Evolutionary conservation across 2,888 invertebrate species (phyloP).

Genomic region (Orthosia gothica): DNA sequence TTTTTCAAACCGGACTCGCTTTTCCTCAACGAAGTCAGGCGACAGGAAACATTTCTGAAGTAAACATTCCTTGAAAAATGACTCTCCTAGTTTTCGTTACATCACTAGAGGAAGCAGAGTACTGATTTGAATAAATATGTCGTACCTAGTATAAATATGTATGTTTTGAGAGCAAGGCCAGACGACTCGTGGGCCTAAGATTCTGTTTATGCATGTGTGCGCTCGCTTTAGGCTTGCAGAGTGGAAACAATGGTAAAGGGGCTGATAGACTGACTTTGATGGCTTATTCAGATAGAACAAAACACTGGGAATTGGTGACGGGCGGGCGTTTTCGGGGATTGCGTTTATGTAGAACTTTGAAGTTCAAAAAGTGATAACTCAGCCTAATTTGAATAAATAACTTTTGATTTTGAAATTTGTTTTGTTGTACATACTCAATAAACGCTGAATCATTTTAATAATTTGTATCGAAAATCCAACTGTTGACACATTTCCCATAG

Average conservation of each 20-base stretch:
- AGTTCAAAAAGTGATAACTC: no score
- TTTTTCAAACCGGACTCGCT: constrained; percentile 22
- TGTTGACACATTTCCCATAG: no score
- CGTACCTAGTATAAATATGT: constrained; percentile 50
- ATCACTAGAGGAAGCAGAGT: constrained; percentile 22
- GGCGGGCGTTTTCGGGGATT: no score
- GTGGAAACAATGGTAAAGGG: constrained; percentile 20
- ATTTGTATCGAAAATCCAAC: no score
- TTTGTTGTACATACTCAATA: no score
- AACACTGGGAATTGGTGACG: no score
- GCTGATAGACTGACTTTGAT: constrained; percentile 21
- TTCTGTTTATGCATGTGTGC: constrained; percentile 58
- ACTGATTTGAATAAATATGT: constrained; percentile 56
- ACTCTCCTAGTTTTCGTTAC: constrained; percentile 19
- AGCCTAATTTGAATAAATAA: no score
- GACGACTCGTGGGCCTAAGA: constrained; percentile 30
- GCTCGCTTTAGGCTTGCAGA: constrained; percentile 55
- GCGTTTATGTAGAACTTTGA: no score
- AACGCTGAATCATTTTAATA: no score
- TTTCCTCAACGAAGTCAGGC: constrained; percentile 1
- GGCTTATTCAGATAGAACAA: no score
- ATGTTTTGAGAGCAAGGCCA: constrained; percentile 50
- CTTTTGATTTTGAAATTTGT: no score
- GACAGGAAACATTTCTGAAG: constrained; percentile 12
- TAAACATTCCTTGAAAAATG: constrained; percentile 37